These are phyloP conservation scores for Nasonia giraulti DNA, from an alignment of 1,140 invertebrate genomes.

Conservation along the genomic window DNA sequence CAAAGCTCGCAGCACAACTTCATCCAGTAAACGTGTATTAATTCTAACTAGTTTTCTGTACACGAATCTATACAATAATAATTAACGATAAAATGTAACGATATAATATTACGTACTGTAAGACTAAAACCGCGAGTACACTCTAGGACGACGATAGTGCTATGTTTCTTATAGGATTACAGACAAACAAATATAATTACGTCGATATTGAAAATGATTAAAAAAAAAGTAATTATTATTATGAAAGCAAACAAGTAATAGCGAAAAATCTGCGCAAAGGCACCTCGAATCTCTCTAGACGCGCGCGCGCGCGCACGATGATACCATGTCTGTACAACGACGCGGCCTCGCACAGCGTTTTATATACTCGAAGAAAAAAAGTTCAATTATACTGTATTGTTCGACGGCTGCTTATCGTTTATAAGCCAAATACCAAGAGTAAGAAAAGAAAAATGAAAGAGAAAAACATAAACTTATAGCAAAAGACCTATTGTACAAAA, in stretches of 20 bases:
- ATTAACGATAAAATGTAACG: neutral
- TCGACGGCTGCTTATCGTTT: slow-evolving; percentile 56
- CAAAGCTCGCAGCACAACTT: slow-evolving; percentile 33
- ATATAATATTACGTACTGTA: slow-evolving; percentile 19
- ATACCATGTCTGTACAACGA: slow-evolving; percentile 18
- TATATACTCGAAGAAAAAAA: slow-evolving; percentile 38
- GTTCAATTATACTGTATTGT: slow-evolving; percentile 54
- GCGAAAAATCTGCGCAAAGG: slow-evolving; percentile 54
- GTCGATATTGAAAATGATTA: slow-evolving; percentile 7
- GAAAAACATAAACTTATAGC: slow-evolving; percentile 23
- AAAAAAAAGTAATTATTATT: slow-evolving; percentile 32
- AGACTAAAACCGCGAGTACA: slow-evolving; percentile 34
- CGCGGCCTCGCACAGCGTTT: slow-evolving; percentile 18
- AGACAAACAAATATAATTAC: slow-evolving; percentile 48
- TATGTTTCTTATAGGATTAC: slow-evolving; percentile 61
- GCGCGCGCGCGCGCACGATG: slow-evolving; percentile 2
- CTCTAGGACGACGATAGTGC: slow-evolving; percentile 57
- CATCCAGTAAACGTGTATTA: slow-evolving; percentile 61
- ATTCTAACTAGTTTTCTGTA: slow-evolving; percentile 62
- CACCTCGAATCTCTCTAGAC: slow-evolving; percentile 23
- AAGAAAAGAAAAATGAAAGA: slow-evolving; percentile 40
- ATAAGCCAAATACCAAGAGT: slow-evolving; percentile 38
- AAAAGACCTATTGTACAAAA: slow-evolving; percentile 58
- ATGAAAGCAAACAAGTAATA: slow-evolving; percentile 42
- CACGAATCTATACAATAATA: slow-evolving; percentile 46